Base-by-base conservation (phyloP, 2,797 vertebrate species). In the Microcaecilia unicolor region DNA sequence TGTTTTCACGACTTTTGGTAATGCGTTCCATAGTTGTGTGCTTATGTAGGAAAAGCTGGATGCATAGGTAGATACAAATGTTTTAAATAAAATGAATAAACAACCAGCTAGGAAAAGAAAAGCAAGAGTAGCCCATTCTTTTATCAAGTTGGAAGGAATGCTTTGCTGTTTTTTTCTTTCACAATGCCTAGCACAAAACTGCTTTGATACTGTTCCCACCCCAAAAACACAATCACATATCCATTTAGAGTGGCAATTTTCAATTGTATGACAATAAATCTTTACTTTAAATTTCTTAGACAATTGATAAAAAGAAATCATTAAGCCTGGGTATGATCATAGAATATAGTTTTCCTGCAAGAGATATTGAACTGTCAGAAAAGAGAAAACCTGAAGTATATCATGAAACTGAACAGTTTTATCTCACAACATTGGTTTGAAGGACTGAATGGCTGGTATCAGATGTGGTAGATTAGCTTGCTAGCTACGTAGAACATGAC, bases 391-490 rank as follows among this genome's bases (percentile, higher is more conserved):
- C 55, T 66, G 44, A 55, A 64, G 51, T 60, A 55, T 59, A 72
- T 70, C 74, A 69, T 63, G 65, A 65, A 51, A 72, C 57, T 48
- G 55, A 69, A 67, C 67, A 72, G 66, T 67, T 69, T 74, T 72
- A 71, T 73, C 71, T 67, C 71, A 76, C 64, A 55, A 69, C 69
- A 74, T 67, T 64, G 64, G 71, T 75, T 72, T 70, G 67, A 79
- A 76, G 67, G 53, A 63, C 64, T 59, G 62, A 64, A 46, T 61
- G 59, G 64, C 52, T 74, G n/a, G 65, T 62, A 64, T 79, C 61
- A 72, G 60, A 76, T 61, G 57, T 66, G 51, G 64, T 45, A 56
- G 61, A 69, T 53, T 54, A 71, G 64, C 58, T 67, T 72, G 70
- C 77, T 75, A 78, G 65, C 62, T 64, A 72, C 69, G 64, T 58